Evolutionary conservation across 2,113 vertebrate genomes (phyloP).

Genomic region (Arizona elegans): DNA sequence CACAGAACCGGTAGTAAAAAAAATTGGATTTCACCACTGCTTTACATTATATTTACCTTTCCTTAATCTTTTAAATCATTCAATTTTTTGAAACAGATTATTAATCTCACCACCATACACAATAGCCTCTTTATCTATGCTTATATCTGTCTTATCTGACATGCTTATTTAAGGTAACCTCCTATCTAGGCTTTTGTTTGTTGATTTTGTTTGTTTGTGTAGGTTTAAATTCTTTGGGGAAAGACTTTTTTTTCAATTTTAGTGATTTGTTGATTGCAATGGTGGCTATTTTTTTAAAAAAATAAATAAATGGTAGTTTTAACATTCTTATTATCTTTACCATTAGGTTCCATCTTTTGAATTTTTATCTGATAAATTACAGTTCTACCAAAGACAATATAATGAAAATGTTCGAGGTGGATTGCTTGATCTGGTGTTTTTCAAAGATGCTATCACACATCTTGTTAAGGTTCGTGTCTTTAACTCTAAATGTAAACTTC

Average conservation of each 20-base stretch:
- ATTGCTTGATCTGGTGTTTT: constrained; percentile 76
- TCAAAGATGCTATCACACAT: constrained; percentile 79
- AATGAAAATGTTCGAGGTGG: constrained; percentile 74
- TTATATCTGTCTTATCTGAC: neutral
- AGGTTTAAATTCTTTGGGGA: neutral
- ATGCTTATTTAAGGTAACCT: neutral
- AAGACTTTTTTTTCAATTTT: neutral
- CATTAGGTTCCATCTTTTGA: constrained; percentile 70
- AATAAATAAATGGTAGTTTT: neutral
- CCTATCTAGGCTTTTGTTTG: neutral
- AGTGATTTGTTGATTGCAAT: neutral
- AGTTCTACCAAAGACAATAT: constrained; percentile 70
- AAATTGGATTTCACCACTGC: too few species aligned
- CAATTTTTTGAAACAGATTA: neutral
- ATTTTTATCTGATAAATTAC: constrained; percentile 68
- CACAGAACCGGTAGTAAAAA: too few species aligned
- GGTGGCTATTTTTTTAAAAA: neutral
- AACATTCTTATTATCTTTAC: neutral
- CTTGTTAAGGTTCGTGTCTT: constrained; percentile 71
- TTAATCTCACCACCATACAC: neutral
- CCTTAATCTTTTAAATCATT: neutral
- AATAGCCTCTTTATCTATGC: neutral
- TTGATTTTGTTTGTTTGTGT: neutral
- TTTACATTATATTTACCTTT: neutral
- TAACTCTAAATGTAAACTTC: neutral